phyloP scores from a whole-genome alignment of 2,113 vertebrate genomes.

The Indicator indicator region DNA sequence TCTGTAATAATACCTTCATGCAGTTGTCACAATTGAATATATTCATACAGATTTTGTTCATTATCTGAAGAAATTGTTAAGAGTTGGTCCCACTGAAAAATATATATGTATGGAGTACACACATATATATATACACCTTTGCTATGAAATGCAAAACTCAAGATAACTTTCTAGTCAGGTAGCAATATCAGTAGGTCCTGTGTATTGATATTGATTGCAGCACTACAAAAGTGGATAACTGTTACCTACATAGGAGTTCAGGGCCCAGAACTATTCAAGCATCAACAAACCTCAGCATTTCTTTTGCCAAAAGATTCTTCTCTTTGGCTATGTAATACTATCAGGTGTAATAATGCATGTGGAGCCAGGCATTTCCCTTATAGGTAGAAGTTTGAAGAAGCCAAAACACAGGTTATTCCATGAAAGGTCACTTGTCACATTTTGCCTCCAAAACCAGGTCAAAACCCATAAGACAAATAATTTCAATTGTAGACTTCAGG shows the following conservation, averaged over 20 bases:
- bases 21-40: not conserved
- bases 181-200: not conserved
- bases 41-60: not conserved
- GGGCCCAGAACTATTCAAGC: not conserved
- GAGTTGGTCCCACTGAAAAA: not conserved
- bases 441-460: conserved; percentile 19
- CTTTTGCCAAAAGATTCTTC: not conserved
- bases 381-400: not conserved
- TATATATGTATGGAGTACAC: not conserved
- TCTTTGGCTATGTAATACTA: not conserved
- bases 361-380: not conserved
- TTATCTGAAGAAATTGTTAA: not conserved
- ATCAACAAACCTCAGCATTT: not conserved
- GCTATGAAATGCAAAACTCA: not conserved
- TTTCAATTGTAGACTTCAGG: not conserved
- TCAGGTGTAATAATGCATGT: not conserved
- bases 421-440: conserved; percentile 31
- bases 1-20: not conserved
- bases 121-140: not conserved
- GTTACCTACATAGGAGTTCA: not conserved
- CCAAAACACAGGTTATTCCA: conserved; percentile 20
- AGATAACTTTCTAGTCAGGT: not conserved
- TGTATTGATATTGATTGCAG: not conserved
- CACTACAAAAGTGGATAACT: not conserved
- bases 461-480: conserved; percentile 18